These are phyloP conservation scores for Bombus terrestris DNA, from an alignment of 1,140 invertebrate genomes.

Conservation along the genomic window DNA sequence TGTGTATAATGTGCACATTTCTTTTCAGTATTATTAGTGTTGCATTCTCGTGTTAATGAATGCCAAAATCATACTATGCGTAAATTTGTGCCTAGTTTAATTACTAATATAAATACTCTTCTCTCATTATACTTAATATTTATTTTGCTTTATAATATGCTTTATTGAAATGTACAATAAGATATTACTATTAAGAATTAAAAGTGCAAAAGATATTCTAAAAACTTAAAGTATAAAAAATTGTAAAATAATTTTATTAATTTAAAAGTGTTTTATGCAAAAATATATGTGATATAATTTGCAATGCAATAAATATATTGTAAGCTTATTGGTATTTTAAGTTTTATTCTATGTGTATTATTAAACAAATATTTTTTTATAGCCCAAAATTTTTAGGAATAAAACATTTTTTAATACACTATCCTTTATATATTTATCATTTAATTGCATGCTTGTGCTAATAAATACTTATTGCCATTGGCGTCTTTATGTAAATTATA, in stretches of 20 bases:
- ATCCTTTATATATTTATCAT: conserved; percentile 25
- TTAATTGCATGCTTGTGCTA: conserved; percentile 58
- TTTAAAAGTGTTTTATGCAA: neutral
- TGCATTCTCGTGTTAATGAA: conserved; percentile 25
- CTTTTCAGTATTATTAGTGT: conserved; percentile 36
- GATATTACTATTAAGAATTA: conserved; percentile 4
- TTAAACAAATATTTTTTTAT: neutral
- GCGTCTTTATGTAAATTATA: conserved; percentile 29
- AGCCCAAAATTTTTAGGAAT: neutral
- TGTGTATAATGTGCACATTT: conserved; percentile 32
- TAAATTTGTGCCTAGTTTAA: conserved; percentile 16
- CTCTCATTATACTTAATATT: conserved; percentile 38
- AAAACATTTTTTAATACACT: neutral
- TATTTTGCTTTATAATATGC: conserved; percentile 44
- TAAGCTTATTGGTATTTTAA: conserved; percentile 6
- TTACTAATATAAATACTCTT: conserved; percentile 40
- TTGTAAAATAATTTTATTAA: conserved; percentile 17
- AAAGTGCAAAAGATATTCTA: neutral
- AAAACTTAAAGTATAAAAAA: neutral
- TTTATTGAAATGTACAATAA: conserved; percentile 22
- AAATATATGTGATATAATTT: conserved; percentile 7
- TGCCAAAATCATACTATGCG: conserved; percentile 30
- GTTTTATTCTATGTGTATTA: neutral
- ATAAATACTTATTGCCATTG: conserved; percentile 32
- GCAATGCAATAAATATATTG: neutral